Evolutionary conservation across 2,888 invertebrate genomes (phyloP), one percentile per base, ranked within the genome.

Genomic region (Oxycera nigricornis): DNA sequence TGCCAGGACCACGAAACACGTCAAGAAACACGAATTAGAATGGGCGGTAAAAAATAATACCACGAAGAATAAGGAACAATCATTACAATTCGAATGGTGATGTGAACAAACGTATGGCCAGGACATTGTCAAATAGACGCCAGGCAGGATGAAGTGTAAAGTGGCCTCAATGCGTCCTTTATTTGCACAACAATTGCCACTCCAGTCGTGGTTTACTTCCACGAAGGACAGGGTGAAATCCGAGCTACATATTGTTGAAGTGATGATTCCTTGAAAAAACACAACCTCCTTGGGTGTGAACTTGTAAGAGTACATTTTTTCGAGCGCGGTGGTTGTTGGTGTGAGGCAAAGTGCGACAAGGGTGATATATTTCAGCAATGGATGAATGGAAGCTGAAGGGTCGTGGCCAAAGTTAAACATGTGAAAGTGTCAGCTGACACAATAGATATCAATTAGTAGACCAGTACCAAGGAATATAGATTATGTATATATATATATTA

Each of bases 61-160:
- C n/a, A n/a, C n/a, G n/a, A 46, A 46, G n/a, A 46, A 46, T n/a
- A 46, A n/a, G 46, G 46, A 46, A 17, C 46, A 46, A 46, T 46
- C 46, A 46, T 46, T 46, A 46, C 46, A 17, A 46, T 46, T 46
- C 17, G 22, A 74, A 57, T 57, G n/a, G 81, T 80, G 80, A 81
- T 80, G 70, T 70, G 70, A 70, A 70, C 70, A 55, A 52, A 22
- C 70, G 70, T 52, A 22, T 70, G 70, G 55, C 52, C 30, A 55
- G 31, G 70, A 70, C 70, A 70, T 70, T 17, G 22, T 52, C 70
- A 70, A 70, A 70, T 46, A 70, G 28, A 31, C 31, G 52, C 31
- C 20, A 22, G 30, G 20, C 30, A 24, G 26, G 41, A 3, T 67
- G 22, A 30, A 70, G 70, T 70, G 52, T 52, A 67, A 70, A 70